Base-by-base conservation (phyloP, 2,113 vertebrate species). In the Nipponia nippon region DNA sequence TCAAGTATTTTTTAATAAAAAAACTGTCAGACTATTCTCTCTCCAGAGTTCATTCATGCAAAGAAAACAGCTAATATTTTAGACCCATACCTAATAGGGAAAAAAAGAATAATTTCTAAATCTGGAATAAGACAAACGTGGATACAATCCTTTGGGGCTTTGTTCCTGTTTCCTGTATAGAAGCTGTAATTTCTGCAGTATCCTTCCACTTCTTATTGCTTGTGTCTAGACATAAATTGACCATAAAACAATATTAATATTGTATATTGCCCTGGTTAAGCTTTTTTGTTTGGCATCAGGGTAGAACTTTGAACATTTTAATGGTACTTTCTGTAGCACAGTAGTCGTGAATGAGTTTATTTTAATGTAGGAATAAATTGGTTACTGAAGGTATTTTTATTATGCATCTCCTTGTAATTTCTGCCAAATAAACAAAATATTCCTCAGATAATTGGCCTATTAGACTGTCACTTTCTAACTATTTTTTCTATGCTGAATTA, bases 281-380 rank as follows among this genome's bases (percentile, higher is more conserved):
- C 27, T 0, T 91, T 95, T 96, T 97, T 97, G 94, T 89, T 92
- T 96, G 95, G 61, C 84, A 96, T 87, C 84, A 81, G 69, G 84
- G 44, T 94, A 90, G 93, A 86, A 92, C 83, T 96, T 52, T 95
- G 90, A 97, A 76, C 69, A 92, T 96, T 97, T 97, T 94, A 97
- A 87, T 92, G 55, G 66, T 63, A 14, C 66, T 80, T 97, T 94
- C 78, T 87, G 87, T n/a, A 71, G 87, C 81, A 87, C 75, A 59
- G 82, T 87, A 92, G 93, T 94, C 9, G 16, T 91, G 89, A 97
- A 96, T 83, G 89, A 88, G 69, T 81, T 91, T 90, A 63, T 95
- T 97, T 96, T 96, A 81, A 89, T 75, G 55, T 61, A 83, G 80
- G 89, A 95, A 65, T 95, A 97, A 93, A 95, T 40, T 83, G 93